Evolutionary conservation across 2,797 vertebrate genomes (phyloP), one percentile per base, ranked within the genome.

Genomic region (Microchirus variegatus): DNA sequence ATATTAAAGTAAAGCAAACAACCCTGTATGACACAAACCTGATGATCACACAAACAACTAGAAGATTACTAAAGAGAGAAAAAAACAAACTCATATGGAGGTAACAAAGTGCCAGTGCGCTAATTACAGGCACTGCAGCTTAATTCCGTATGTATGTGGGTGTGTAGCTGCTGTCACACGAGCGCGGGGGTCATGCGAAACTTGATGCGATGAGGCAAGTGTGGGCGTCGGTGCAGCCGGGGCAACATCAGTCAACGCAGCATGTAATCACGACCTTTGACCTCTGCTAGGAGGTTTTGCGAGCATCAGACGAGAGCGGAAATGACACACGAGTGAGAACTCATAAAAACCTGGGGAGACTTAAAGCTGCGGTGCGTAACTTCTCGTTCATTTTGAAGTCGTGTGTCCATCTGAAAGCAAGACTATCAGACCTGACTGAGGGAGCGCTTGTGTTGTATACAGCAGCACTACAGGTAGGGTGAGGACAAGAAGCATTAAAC

Each of bases 201-300:
- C 53, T 45, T 86, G 78, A 87, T 83, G 73, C 58, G 51, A 53
- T 57, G 63, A 78, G 78, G 78, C 78, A 70, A 13, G 79, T 49
- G 78, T 82, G 82, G 82, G 79, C 37, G 64, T 69, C 62, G 9
- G 65, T 6, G 36, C 14, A 37, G 59, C 31, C 53, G 4, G 49
- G 65, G 38, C 42, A 10, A 10, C 51, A 79, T 78, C 67, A 51
- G 55, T 56, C 70, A 62, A 37, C 65, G 42, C 60, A 46, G 49
- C 63, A 58, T 52, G 58, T 43, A 53, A 70, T 65, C 68, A 43
- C 40, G 51, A 38, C 51, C 35, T 53, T 9, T 53, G 36, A n/a
- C 13, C 36, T 13, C n/a, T 15, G 18, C 45, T 1, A 4, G 9
- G 37, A 26, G 47, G 44, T 8, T 12, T 12, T n/a, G 26, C 16